Evolutionary conservation across 2,888 invertebrate genomes (phyloP), one percentile per base, ranked within the genome.

Genomic region (Meandrusa payeni): DNA sequence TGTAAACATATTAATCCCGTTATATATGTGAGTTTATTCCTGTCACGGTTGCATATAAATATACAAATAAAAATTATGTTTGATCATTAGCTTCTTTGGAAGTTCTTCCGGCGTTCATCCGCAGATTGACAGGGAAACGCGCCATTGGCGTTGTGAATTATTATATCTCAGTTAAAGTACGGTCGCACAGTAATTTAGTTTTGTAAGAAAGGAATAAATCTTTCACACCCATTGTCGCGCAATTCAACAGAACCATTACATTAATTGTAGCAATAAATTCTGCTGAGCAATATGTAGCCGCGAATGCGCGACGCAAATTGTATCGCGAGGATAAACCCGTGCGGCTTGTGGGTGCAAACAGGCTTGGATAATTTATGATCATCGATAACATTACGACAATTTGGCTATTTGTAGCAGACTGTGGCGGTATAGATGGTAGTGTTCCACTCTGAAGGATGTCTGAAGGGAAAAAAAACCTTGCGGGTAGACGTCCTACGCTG

Each of bases 221-320:
- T 29, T 13, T 17, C 2, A 3, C 7, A 5, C 17, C 7, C 9
- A 31, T 17, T 31, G 6, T 31, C 17, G 3, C 19, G 17, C 1
- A 28, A 15, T 28, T 31, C 9, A 13, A 17, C 17, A 5, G 10
- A 31, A 10, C 17, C 17, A 31, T 31, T 31, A 31, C 9, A 13
- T 31, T 31, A 31, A 31, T 31, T 31, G 31, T 19, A 5, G 13
- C 17, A 31, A 31, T 31, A 31, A 31, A 31, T 31, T 31, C 1
- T 1, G 3, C n/a, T 3, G 2, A 5, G 17, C 5, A 3, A 5
- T 17, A 19, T 17, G 3, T 3, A 2, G n/a, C 17, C 31, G 31
- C 31, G 17, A 15, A n/a, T 2, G 9, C 24, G 24, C 24, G 24
- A 3, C 24, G 10, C 24, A 24, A 19, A 19, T 31, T 17, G 31